A percentile compares a stretch with the other conserved stretches of the same genome.
Evolutionary conservation across 2,888 invertebrate species (phyloP).

Genomic region (Amiota mariae): DNA sequence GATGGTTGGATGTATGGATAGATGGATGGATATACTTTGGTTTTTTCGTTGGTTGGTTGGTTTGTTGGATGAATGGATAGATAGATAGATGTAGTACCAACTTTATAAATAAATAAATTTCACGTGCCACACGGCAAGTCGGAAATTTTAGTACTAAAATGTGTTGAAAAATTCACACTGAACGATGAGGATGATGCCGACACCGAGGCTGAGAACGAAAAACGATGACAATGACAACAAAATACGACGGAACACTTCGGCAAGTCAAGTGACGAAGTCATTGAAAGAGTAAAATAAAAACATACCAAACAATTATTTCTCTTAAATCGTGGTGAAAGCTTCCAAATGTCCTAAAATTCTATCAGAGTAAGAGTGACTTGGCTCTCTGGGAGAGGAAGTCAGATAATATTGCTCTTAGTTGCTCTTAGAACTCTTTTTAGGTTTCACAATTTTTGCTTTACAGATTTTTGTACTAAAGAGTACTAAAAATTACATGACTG

Average conservation of each 20-base stretch:
- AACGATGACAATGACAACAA: neutral
- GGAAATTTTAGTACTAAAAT: conserved; percentile 28
- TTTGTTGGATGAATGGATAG: neutral
- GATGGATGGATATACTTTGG: conserved; percentile 2
- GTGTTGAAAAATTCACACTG: neutral
- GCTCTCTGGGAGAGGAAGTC: too few species aligned
- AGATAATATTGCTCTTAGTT: too few species aligned
- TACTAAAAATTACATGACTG: too few species aligned
- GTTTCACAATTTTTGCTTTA: too few species aligned
- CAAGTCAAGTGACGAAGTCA: neutral
- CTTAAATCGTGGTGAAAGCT: too few species aligned
- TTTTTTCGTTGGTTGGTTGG: neutral
- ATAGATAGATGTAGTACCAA: conserved; percentile 17
- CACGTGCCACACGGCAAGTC: conserved; percentile 43
- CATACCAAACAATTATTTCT: too few species aligned
- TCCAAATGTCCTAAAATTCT: too few species aligned
- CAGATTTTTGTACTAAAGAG: too few species aligned
- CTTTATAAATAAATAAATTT: conserved; percentile 63
- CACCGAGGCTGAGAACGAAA: neutral
- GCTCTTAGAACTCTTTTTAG: too few species aligned
- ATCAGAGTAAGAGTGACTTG: too few species aligned
- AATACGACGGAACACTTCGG: neutral
- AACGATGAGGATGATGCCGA: too few species aligned
- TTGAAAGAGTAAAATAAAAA: too few species aligned
- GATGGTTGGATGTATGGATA: conserved; percentile 28